Base-by-base conservation (phyloP, 2,113 vertebrate species). In the Grallaria varia region DNA sequence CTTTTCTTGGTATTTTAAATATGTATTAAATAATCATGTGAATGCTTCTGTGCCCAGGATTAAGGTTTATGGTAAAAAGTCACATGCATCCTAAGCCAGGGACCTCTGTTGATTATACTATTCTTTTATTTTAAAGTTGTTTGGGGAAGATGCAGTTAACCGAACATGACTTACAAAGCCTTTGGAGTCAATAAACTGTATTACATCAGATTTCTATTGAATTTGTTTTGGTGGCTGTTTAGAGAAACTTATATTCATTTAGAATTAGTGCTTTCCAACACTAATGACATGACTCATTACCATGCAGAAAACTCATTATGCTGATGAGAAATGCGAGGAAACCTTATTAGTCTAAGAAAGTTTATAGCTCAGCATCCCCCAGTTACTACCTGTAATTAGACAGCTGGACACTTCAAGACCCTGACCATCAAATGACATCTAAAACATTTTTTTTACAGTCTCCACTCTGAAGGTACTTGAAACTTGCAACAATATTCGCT, bases 21-120 rank as follows among this genome's bases (percentile, higher is more conserved):
- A 90, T 49, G 95, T 75, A 81, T 93, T 95, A 94, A 92, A 93
- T 69, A 89, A 95, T 78, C 96, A 95, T 84, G 90, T 96, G 96
- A 95, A 67, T 33, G 12, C 33, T 95, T 92, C 8, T 0, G 16
- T 64, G 75, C 76, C 47, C n/a, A 58, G 88, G 92, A 96, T 96
- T 96, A 95, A 78, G 79, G 25, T 52, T 85, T 68, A 25, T 89
- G 76, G 85, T 93, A 53, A 78, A 96, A 93, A 86, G 68, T 93
- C 95, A 96, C 90, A 93, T 90, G 93, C 6, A 60, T 33, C 44
- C 23, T 93, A 88, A 95, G 68, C 47, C 56, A 90, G 31, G 11
- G 25, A 81, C 33, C 16, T 50, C 52, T 69, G 73, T 42, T 89
- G 39, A 24, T 42, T 56, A 24, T 63, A 68, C 9, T 74, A 47